Conservation (phyloP, 2,888 invertebrate species). For the Eristalis pertinax region DNA sequence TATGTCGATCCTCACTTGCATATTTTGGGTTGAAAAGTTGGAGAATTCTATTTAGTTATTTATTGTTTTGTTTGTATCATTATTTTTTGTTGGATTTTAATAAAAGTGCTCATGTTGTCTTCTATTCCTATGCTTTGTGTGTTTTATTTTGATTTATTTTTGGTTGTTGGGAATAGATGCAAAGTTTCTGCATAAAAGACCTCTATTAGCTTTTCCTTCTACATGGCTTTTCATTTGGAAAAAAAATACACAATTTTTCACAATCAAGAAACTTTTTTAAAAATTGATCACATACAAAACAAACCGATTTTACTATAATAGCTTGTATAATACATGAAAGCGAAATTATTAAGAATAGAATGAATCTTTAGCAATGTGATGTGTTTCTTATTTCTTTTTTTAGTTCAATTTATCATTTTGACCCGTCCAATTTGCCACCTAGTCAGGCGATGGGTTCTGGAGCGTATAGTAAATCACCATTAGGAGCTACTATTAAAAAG, state of each 20-base stretch:
- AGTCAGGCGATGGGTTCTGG: slow-evolving; percentile 77
- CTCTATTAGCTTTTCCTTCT: slow-evolving; percentile 53
- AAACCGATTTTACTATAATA: slow-evolving; percentile 9
- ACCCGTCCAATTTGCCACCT: slow-evolving; percentile 81
- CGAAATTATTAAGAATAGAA: background rate
- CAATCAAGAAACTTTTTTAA: slow-evolving; percentile 25
- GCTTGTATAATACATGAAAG: slow-evolving; percentile 33
- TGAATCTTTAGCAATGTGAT: background rate
- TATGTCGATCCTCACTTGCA: slow-evolving; percentile 13
- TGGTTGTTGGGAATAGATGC: slow-evolving; percentile 38
- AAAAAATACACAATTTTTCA: slow-evolving; percentile 36
- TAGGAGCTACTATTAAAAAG: slow-evolving; percentile 69
- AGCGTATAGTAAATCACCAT: slow-evolving; percentile 72
- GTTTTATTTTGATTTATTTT: slow-evolving; percentile 17
- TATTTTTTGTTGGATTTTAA: background rate
- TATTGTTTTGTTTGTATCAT: slow-evolving; percentile 3
- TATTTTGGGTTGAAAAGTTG: slow-evolving; percentile 19
- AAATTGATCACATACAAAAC: slow-evolving; percentile 45
- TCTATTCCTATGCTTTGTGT: slow-evolving; percentile 45
- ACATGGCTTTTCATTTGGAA: slow-evolving; percentile 55
- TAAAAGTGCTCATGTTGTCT: slow-evolving; percentile 44
- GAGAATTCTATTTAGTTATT: slow-evolving; percentile 8
- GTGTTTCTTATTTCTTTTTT: slow-evolving; percentile 69
- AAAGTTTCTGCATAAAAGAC: slow-evolving; percentile 47
- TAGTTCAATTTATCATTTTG: slow-evolving; percentile 82